These are phyloP conservation scores for Boulengeromyrus knoepffleri DNA, from an alignment of 2,113 vertebrate species.

Conservation along the genomic window DNA sequence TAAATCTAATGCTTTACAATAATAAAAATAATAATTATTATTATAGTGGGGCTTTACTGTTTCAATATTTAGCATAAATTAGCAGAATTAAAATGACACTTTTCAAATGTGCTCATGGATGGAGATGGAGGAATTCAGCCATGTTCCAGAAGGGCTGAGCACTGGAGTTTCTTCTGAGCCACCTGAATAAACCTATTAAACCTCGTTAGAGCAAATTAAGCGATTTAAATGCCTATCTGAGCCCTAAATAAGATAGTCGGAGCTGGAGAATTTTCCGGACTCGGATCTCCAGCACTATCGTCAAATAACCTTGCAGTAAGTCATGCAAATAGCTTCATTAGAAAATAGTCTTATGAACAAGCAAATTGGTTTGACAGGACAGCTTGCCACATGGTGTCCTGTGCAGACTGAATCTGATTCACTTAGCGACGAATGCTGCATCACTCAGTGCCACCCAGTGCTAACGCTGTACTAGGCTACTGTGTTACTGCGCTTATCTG, in stretches of 20 bases:
- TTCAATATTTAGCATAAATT: not conserved
- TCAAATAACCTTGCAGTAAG: not conserved
- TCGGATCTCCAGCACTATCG: not conserved
- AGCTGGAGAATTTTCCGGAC: not conserved
- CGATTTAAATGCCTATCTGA: not conserved
- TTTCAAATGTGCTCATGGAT: not conserved
- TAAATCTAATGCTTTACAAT: not conserved
- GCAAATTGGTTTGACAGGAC: not conserved
- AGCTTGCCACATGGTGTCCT: not conserved
- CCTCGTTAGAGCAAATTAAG: not conserved
- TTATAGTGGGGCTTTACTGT: not conserved
- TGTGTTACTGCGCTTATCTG: not conserved
- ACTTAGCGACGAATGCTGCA: not conserved
- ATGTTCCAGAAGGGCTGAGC: not conserved
- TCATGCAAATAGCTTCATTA: not conserved
- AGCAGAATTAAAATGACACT: not conserved
- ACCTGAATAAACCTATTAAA: not conserved
- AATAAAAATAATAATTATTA: not conserved
- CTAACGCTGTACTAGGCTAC: not conserved
- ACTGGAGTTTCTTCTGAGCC: not conserved
- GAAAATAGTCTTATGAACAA: not conserved
- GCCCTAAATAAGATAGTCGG: not conserved
- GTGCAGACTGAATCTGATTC: not conserved
- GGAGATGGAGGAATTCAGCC: not conserved
- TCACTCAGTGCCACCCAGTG: not conserved